These are phyloP conservation scores for Takifugu bimaculatus DNA, from an alignment of 2,113 vertebrate species.

Conservation along the genomic window DNA sequence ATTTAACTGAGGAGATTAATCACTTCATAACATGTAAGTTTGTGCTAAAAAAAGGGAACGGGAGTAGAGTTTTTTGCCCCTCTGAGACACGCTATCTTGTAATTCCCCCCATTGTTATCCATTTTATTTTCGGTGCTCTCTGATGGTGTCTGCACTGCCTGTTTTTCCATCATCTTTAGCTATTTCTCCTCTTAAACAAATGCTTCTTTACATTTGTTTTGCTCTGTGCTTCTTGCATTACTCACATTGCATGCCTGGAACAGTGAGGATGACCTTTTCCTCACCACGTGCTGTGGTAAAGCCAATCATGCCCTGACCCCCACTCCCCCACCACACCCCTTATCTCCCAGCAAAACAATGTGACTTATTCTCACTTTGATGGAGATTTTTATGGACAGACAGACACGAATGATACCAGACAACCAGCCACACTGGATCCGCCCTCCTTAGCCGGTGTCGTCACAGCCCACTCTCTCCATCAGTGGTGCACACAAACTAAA, in stretches of 20 bases:
- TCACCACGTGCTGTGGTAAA: not conserved
- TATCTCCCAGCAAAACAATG: not conserved
- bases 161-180: not conserved
- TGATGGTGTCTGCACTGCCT: not conserved
- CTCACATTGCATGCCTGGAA: not conserved
- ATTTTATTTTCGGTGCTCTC: not conserved
- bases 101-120: not conserved
- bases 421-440: not conserved
- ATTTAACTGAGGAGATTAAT: slow-evolving; percentile 50
- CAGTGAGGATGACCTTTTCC: slow-evolving; percentile 14
- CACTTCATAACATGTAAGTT: slow-evolving; percentile 37
- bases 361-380: not conserved
- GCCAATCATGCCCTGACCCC: not conserved
- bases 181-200: not conserved
- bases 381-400: not conserved
- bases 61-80: slow-evolving; percentile 11
- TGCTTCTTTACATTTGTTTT: not conserved
- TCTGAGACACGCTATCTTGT: slow-evolving; percentile 11
- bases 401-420: not conserved
- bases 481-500: no score
- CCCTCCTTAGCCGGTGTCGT: not conserved
- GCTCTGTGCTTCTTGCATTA: not conserved
- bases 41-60: slow-evolving; percentile 6
- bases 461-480: no score
- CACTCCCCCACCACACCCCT: not conserved